A percentile compares a stretch with the other conserved stretches of the same genome.
Evolutionary conservation across 2,797 vertebrate genomes (phyloP).

Genomic region (Coregonus suidteri): DNA sequence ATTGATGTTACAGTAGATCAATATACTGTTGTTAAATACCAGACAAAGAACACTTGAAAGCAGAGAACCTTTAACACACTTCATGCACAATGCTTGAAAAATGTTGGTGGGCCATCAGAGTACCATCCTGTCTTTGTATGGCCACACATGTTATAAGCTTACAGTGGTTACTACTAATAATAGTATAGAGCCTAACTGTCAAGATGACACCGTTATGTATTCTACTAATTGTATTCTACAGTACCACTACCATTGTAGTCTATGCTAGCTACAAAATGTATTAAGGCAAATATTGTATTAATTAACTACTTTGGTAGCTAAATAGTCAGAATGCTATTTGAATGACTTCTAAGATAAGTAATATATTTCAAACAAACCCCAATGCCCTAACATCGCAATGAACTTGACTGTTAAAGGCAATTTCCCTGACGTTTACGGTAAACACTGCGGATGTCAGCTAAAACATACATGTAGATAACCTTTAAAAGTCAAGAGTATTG

Average conservation of each 20-base stretch:
- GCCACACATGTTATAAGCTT: conserved; percentile 26
- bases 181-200: neutral
- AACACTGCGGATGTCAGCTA: no score
- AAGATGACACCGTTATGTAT: neutral
- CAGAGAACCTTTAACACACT: conserved; percentile 35
- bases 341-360: no score
- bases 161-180: conserved; percentile 11
- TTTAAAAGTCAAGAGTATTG: no score
- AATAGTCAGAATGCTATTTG: no score
- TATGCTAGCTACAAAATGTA: neutral
- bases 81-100: conserved; percentile 59
- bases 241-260: neutral
- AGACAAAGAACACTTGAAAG: conserved; percentile 14
- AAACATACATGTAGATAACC: no score
- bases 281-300: neutral
- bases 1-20: neutral
- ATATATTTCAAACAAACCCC: no score
- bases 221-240: no score
- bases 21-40: neutral
- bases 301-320: neutral
- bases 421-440: no score
- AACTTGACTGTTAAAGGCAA: no score
- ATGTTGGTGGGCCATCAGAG: neutral
- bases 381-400: no score
- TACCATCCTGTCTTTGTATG: neutral